A percentile compares a stretch with the other conserved stretches of the same genome.
phyloP scores from a whole-genome alignment of 2,113 vertebrate species.

The Pomatostomus ruficeps region DNA sequence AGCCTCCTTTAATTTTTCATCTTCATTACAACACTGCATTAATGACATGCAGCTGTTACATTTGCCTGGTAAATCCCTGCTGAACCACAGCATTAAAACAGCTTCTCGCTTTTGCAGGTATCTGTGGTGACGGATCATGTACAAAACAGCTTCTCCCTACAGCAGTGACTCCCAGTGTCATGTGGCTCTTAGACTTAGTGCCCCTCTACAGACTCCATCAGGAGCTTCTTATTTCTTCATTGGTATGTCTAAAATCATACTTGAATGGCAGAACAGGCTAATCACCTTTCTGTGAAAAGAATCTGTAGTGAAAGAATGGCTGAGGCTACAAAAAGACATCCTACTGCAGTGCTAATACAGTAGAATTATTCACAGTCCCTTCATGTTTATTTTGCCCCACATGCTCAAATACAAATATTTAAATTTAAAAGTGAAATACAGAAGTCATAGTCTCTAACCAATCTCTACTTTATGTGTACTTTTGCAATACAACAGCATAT shows the following conservation, averaged over 20 bases:
- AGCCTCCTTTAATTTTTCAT: background rate
- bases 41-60: background rate
- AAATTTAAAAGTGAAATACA: background rate
- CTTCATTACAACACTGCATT: background rate
- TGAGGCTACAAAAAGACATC: background rate
- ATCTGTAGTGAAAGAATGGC: background rate
- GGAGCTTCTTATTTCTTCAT: background rate
- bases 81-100: background rate
- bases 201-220: background rate
- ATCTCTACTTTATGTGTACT: background rate
- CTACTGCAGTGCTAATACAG: background rate
- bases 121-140: background rate
- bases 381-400: background rate
- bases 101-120: background rate
- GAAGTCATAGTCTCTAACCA: background rate
- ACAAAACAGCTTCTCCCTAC: background rate
- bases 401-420: background rate
- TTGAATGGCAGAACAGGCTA: background rate
- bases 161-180: background rate
- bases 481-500: background rate
- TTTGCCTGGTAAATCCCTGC: background rate
- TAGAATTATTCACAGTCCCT: background rate
- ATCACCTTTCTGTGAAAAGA: background rate
- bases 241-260: background rate
- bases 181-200: background rate